Evolutionary conservation across 2,113 vertebrate genomes (phyloP).

Genomic region (Pipra filicauda): DNA sequence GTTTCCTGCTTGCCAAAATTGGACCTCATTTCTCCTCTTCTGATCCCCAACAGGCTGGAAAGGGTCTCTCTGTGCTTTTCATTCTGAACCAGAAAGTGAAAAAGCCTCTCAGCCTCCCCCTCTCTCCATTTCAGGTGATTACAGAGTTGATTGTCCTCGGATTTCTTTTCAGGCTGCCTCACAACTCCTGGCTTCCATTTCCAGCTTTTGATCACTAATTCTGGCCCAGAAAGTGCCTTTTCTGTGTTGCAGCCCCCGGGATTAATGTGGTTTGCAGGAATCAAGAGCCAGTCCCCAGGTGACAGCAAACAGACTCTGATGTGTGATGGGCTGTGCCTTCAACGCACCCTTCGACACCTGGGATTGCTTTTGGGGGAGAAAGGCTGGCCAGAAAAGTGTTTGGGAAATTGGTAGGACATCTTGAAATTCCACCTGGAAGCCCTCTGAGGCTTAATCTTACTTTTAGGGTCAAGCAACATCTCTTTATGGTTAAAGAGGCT

Average conservation of each 20-base stretch:
- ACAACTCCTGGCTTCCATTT: background rate
- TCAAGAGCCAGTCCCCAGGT: background rate
- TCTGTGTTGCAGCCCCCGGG: background rate
- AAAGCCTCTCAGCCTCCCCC: background rate
- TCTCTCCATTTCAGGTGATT: background rate
- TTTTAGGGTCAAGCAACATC: background rate
- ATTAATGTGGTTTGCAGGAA: background rate
- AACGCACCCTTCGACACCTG: background rate
- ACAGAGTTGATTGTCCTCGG: background rate
- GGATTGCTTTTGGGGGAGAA: background rate
- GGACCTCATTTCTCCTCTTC: background rate
- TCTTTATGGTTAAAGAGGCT: background rate
- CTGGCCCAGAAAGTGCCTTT: background rate
- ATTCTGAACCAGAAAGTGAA: background rate
- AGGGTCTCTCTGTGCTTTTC: background rate
- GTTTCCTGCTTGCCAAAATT: background rate
- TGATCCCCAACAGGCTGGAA: background rate
- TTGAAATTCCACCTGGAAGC: background rate
- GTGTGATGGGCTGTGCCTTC: background rate
- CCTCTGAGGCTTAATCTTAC: background rate
- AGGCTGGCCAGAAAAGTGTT: background rate
- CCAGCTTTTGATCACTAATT: background rate
- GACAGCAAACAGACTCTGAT: background rate
- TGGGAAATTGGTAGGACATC: background rate
- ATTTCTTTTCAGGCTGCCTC: background rate